phyloP scores from a whole-genome alignment of 2,888 invertebrate species.

The Apodemia mormo region DNA sequence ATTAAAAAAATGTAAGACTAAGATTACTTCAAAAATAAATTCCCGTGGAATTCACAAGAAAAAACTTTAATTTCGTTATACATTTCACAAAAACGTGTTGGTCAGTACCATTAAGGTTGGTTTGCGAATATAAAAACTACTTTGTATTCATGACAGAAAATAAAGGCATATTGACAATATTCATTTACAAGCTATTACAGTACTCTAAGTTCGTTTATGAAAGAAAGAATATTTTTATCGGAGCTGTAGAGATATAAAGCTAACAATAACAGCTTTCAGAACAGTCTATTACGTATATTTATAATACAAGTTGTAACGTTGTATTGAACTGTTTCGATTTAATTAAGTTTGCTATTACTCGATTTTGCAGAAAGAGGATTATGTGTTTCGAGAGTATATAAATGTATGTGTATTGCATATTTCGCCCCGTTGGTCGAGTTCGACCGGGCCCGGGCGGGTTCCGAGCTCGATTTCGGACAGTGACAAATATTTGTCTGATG shows the following conservation, averaged over 20 bases:
- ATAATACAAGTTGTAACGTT: not conserved
- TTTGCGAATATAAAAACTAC: not conserved
- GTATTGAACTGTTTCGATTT: not conserved
- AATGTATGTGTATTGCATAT: no score
- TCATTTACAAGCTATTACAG: not conserved
- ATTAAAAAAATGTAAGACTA: no score
- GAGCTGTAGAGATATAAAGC: not conserved
- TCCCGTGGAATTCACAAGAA: not conserved
- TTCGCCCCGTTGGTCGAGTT: no score
- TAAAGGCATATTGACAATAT: not conserved
- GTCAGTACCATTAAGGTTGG: not conserved
- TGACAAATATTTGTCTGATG: no score
- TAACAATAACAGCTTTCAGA: not conserved
- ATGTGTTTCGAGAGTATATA: not conserved
- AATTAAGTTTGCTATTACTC: not conserved
- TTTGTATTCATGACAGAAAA: not conserved
- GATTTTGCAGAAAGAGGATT: not conserved
- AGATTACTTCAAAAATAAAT: no score
- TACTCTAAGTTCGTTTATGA: not conserved
- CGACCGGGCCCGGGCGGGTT: no score
- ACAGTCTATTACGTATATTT: not conserved
- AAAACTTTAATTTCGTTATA: not conserved
- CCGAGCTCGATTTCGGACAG: no score
- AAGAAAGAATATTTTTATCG: not conserved
- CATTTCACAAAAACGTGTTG: not conserved